These are phyloP conservation scores for Drosophila tsacasi DNA, from an alignment of 1,140 invertebrate species.

Conservation along the genomic window DNA sequence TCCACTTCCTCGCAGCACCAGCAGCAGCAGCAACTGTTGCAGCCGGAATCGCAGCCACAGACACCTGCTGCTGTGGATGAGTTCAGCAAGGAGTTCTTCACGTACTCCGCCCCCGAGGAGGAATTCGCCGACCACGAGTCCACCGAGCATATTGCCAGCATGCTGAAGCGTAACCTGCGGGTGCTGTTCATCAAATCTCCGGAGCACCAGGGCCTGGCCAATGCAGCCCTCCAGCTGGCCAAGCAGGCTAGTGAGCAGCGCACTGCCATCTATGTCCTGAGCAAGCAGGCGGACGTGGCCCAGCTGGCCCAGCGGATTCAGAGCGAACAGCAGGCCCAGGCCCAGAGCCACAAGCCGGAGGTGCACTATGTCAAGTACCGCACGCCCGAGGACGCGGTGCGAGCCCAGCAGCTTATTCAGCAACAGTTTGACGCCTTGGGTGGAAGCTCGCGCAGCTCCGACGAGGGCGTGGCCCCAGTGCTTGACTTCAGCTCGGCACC, in stretches of 20 bases:
- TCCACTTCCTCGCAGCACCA: constrained; percentile 20
- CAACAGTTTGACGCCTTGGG: constrained; percentile 72
- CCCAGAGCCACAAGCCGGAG: constrained; percentile 62
- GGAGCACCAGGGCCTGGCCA: constrained; percentile 68
- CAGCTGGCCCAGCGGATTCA: constrained; percentile 64
- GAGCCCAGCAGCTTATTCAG: constrained; percentile 73
- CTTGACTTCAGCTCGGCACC: constrained; percentile 68
- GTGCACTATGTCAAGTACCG: constrained; percentile 79
- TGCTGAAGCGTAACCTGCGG: constrained; percentile 70
- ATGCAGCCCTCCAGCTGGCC: constrained; percentile 71
- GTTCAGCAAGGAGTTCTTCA: constrained; percentile 74
- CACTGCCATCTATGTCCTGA: constrained; percentile 74
- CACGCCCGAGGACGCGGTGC: constrained; percentile 71
- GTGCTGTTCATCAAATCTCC: constrained; percentile 76
- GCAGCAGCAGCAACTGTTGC: constrained; percentile 22
- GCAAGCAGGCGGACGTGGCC: constrained; percentile 68
- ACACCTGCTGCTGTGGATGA: constrained; percentile 45
- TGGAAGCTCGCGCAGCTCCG: constrained; percentile 65
- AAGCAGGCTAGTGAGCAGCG: constrained; percentile 71
- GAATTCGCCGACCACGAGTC: constrained; percentile 64
- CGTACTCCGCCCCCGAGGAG: constrained; percentile 68
- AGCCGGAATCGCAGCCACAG: constrained; percentile 20
- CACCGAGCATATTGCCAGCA: constrained; percentile 56
- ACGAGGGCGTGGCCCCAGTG: constrained; percentile 73
- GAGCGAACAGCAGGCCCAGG: constrained; percentile 45